Percentiles rank a stretch among this genome's conserved stretches.
These are phyloP conservation scores for Balanococcus diminutus DNA, from an alignment of 2,888 invertebrate species.

Conservation along the genomic window DNA sequence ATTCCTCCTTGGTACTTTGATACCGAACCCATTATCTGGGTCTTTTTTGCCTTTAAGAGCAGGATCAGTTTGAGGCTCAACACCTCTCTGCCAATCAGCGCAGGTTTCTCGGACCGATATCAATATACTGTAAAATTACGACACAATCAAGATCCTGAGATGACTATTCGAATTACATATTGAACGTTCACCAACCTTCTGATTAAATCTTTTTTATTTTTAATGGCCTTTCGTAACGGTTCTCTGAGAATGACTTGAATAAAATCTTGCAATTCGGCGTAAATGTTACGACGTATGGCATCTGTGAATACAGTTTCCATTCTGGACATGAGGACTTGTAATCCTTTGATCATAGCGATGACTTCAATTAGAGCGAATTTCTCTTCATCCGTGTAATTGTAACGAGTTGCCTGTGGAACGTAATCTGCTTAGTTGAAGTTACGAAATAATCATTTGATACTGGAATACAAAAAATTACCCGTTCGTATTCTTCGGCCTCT, in stretches of 20 bases:
- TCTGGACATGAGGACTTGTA: conserved; percentile 93
- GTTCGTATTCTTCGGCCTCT: conserved; percentile 97
- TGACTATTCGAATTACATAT: background rate
- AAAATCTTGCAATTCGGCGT: conserved; percentile 96
- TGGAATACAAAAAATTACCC: conserved; percentile 65
- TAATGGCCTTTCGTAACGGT: conserved; percentile 92
- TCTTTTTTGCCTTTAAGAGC: conserved; percentile 92
- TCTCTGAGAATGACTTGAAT: conserved; percentile 88
- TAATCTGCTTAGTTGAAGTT: background rate
- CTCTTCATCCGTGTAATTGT: conserved; percentile 96
- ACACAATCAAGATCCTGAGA: conserved; percentile 80
- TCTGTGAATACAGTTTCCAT: conserved; percentile 97
- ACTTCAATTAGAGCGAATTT: conserved; percentile 98
- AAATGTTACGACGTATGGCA: conserved; percentile 88
- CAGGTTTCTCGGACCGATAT: conserved; percentile 97
- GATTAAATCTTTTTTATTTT: conserved; percentile 96
- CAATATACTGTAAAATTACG: conserved; percentile 75
- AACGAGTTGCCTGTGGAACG: conserved; percentile 79
- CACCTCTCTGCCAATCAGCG: conserved; percentile 93
- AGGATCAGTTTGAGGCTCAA: conserved; percentile 90
- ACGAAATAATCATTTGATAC: background rate
- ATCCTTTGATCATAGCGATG: conserved; percentile 98
- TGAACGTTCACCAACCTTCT: conserved; percentile 66
- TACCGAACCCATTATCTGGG: conserved; percentile 86
- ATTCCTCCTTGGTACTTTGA: conserved; percentile 89